These are phyloP conservation scores for Denticeps clupeoides DNA, from an alignment of 2,797 vertebrate genomes.

Conservation along the genomic window DNA sequence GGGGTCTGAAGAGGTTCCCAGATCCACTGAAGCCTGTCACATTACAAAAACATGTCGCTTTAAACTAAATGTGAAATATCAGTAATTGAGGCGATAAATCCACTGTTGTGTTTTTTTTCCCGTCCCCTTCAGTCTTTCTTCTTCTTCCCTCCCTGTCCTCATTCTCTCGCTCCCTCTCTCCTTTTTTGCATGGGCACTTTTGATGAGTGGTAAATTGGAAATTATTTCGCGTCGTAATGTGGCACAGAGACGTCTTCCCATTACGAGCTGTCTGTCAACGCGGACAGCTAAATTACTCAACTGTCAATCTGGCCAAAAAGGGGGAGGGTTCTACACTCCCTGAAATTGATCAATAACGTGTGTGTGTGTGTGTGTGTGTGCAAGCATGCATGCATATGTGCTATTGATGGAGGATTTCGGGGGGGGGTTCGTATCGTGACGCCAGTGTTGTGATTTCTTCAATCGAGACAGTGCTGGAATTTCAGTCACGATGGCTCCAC, in stretches of 20 bases:
- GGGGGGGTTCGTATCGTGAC: slow-evolving; percentile 36
- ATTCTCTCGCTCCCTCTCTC: neutral
- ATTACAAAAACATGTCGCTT: slow-evolving; percentile 88
- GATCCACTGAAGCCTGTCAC: slow-evolving; percentile 81
- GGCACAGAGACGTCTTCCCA: slow-evolving; percentile 65
- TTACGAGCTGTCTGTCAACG: slow-evolving; percentile 77
- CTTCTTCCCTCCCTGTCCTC: neutral
- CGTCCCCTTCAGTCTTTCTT: slow-evolving; percentile 25
- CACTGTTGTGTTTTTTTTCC: slow-evolving; percentile 58
- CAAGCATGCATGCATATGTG: neutral
- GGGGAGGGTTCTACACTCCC: slow-evolving; percentile 30
- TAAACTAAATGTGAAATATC: slow-evolving; percentile 91
- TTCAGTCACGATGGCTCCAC: slow-evolving; percentile 37
- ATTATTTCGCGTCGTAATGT: slow-evolving; percentile 70
- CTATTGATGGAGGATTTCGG: neutral
- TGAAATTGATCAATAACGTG: slow-evolving; percentile 71
- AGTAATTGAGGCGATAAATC: slow-evolving; percentile 88
- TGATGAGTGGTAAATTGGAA: slow-evolving; percentile 86
- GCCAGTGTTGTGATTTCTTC: slow-evolving; percentile 49
- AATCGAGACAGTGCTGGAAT: slow-evolving; percentile 46
- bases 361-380: slow-evolving; percentile 15
- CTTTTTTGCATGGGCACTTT: slow-evolving; percentile 57
- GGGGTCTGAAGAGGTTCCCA: slow-evolving; percentile 72
- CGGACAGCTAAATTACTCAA: slow-evolving; percentile 73
- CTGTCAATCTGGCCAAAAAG: slow-evolving; percentile 69